Evolutionary conservation across 2,113 vertebrate species (phyloP).

Genomic region (Bubo bubo): DNA sequence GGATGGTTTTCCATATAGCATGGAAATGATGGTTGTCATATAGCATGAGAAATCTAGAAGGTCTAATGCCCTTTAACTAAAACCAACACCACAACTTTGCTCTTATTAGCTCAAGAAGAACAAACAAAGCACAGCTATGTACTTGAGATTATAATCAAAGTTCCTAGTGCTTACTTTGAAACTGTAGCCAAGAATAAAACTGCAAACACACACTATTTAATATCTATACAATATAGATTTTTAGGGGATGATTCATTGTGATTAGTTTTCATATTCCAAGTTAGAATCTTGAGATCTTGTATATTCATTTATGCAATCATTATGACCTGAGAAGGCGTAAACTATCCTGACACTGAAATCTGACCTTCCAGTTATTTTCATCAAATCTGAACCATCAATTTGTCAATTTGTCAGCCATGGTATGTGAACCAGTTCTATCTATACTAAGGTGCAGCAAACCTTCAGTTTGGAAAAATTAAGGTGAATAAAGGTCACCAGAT

Average conservation of each 20-base stretch:
- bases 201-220: background rate
- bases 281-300: background rate
- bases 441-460: background rate
- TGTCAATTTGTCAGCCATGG: background rate
- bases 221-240: background rate
- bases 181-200: background rate
- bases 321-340: background rate
- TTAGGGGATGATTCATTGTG: background rate
- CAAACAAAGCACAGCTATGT: background rate
- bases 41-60: background rate
- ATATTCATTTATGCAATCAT: background rate
- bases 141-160: background rate
- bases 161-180: background rate
- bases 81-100: background rate
- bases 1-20: background rate
- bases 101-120: background rate
- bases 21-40: background rate
- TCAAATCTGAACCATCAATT: background rate
- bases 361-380: background rate
- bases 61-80: background rate
- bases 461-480: slow-evolving; percentile 42
- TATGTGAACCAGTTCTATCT: background rate
- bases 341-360: background rate
- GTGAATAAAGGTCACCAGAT: slow-evolving; percentile 41
- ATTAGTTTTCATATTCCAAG: background rate